Evolutionary conservation across 2,888 invertebrate species (phyloP), one percentile per base, ranked within the genome.

Genomic region (Nomada lathburiana): DNA sequence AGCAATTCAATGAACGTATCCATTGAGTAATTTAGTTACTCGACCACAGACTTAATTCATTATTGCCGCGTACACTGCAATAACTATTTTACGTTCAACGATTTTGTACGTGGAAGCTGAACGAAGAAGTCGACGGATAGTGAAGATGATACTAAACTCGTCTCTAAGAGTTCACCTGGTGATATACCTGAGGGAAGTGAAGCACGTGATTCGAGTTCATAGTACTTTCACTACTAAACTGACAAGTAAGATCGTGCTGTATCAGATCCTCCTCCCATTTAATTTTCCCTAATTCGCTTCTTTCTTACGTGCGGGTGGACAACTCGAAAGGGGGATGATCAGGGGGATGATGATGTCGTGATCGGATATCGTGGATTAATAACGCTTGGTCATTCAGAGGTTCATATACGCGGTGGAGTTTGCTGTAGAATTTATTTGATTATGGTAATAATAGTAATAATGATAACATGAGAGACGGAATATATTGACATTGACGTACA

Each of bases 141-240:
- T 89, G 89, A 92, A 90, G 92, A 93, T 91, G 92, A 90, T 92
- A 92, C 92, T 93, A 90, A 91, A 90, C 84, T 86, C 84, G 86
- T 84, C 86, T 78, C 86, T 84, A 85, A 85, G 87, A 89, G 90
- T 88, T 85, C 85, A 88, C 80, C 86, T 82, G 88, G 89, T 91
- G 91, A 92, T 92, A 92, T 92, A 92, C 89, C 57, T 89, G 83
- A 89, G 88, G 88, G 90, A 83, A 88, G 88, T 89, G 89, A 90
- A 91, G 89, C 89, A 91, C 90, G 90, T 91, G 91, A 92, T 88
- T 86, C 73, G 88, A 87, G 89, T 88, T 88, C 84, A 81, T 88
- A 88, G 89, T 83, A 93, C 92, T 93, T 92, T 93, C 92, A 93
- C 92, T 90, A 78, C 70, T 68, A 42, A 79, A 77, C 70, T 70